These are phyloP conservation scores for Bujurquina vittata DNA, from an alignment of 2,113 vertebrate genomes.

Conservation along the genomic window DNA sequence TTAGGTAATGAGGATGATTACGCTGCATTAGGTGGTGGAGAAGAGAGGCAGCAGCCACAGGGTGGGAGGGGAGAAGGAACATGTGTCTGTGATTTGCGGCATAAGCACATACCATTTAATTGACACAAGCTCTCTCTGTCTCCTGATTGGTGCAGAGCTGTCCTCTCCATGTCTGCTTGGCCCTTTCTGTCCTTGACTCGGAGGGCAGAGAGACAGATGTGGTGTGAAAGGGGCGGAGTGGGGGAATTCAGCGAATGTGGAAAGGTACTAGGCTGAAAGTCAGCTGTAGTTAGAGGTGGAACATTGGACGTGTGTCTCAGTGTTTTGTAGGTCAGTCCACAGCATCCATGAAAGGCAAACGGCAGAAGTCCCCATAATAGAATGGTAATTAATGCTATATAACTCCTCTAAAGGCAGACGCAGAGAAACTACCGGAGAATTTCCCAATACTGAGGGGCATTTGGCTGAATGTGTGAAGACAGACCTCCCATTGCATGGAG, in stretches of 20 bases:
- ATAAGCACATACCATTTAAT: conserved; percentile 82
- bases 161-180: conserved; percentile 66
- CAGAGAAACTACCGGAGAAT: conserved; percentile 11
- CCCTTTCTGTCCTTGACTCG: conserved; percentile 64
- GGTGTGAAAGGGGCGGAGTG: conserved; percentile 59
- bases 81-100: conserved; percentile 79
- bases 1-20: conserved; percentile 80
- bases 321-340: conserved; percentile 60
- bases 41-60: conserved; percentile 65
- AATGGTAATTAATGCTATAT: conserved; percentile 27
- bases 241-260: conserved; percentile 53
- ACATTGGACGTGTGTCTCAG: conserved; percentile 47
- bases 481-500: conserved; percentile 62
- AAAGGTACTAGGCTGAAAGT: conserved; percentile 64
- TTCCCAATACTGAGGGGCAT: conserved; percentile 8
- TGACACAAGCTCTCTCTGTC: conserved; percentile 71
- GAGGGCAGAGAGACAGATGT: conserved; percentile 76
- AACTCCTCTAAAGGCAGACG: conserved; percentile 7
- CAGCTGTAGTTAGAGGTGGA: conserved; percentile 49
- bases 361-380: conserved; percentile 46
- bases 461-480: conserved; percentile 51
- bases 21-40: conserved; percentile 72
- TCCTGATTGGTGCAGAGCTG: conserved; percentile 71
- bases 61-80: conserved; percentile 65
- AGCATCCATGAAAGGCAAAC: conserved; percentile 18